These are phyloP conservation scores for Apaloderma vittatum DNA, from an alignment of 2,113 vertebrate species.

Conservation along the genomic window DNA sequence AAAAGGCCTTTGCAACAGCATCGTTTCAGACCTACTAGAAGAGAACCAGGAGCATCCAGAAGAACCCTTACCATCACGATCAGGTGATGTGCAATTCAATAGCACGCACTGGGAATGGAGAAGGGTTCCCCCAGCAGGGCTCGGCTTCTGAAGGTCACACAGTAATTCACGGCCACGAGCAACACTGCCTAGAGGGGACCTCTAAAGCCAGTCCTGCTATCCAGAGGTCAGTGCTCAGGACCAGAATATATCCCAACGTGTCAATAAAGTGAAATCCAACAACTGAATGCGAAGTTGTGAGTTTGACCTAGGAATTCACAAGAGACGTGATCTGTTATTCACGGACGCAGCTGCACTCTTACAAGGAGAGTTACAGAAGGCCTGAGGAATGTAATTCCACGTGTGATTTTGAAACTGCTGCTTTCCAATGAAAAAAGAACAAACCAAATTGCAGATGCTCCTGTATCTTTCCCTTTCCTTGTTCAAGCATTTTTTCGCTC, in stretches of 20 bases:
- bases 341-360: background rate
- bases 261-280: background rate
- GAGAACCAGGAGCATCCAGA: background rate
- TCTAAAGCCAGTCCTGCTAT: background rate
- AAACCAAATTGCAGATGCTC: background rate
- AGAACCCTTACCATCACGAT: background rate
- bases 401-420: background rate
- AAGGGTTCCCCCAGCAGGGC: background rate
- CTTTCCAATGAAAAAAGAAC: background rate
- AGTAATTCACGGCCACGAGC: background rate
- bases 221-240: background rate
- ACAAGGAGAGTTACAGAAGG: background rate
- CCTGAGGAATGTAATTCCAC: background rate
- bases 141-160: background rate
- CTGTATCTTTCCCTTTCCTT: background rate
- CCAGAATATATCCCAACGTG: background rate
- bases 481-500: background rate
- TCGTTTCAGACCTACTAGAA: background rate
- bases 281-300: background rate
- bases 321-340: background rate
- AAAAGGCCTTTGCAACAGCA: background rate
- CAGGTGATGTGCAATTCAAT: background rate
- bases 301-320: conserved; percentile 12
- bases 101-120: background rate
- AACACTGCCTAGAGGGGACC: background rate